A percentile compares a stretch with the other conserved stretches of the same genome.
phyloP scores from a whole-genome alignment of 2,888 invertebrate genomes.

The Meloe dianella region DNA sequence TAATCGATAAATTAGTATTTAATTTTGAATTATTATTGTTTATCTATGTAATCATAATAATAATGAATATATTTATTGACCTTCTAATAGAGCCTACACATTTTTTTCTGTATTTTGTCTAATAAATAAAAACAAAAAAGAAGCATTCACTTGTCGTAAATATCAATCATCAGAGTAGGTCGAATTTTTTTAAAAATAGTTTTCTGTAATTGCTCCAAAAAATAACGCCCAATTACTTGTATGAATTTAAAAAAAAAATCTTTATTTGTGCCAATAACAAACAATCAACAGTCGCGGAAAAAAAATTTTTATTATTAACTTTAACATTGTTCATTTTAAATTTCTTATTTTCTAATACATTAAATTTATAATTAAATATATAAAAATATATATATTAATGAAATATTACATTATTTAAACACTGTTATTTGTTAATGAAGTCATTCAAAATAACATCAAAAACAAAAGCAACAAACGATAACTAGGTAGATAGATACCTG shows the following conservation, averaged over 20 bases:
- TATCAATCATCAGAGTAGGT: conserved; percentile 24
- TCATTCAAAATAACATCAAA: neutral
- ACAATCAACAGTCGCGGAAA: neutral
- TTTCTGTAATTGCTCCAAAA: conserved; percentile 9
- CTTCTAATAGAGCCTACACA: conserved; percentile 26
- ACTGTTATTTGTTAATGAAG: neutral
- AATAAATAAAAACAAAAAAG: conserved; percentile 29
- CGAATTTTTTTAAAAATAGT: conserved; percentile 10
- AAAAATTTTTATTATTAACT: neutral
- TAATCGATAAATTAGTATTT: neutral
- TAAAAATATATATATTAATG: neutral
- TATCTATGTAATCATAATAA: neutral
- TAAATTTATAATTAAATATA: neutral
- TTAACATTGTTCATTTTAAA: neutral
- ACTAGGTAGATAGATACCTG: neutral
- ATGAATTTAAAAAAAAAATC: neutral
- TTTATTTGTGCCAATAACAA: conserved; percentile 9
- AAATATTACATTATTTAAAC: too few relatives aligned
- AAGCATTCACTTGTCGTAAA: conserved; percentile 23
- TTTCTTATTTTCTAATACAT: too few relatives aligned
- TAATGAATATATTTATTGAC: neutral
- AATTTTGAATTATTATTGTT: neutral
- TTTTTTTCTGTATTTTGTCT: conserved; percentile 23
- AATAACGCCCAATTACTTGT: conserved; percentile 11
- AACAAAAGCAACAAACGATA: neutral